These are phyloP conservation scores for Pogonocherus hispidulus DNA, from an alignment of 2,888 invertebrate species.

Conservation along the genomic window DNA sequence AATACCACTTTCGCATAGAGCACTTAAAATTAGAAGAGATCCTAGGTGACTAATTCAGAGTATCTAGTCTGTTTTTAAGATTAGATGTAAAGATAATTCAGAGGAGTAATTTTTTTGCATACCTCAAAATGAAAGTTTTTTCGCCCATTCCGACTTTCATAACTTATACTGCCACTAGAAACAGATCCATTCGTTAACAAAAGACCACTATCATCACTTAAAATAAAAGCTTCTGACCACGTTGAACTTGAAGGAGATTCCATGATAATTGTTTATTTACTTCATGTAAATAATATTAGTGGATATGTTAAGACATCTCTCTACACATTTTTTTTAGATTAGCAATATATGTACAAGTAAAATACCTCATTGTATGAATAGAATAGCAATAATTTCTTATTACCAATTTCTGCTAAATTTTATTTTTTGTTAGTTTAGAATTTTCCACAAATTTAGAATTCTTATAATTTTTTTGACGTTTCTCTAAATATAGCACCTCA, in stretches of 20 bases:
- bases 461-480: too few relatives aligned
- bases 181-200: conserved; percentile 81
- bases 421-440: too few relatives aligned
- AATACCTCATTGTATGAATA: conserved; percentile 21
- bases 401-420: too few relatives aligned
- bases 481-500: too few relatives aligned
- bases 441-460: too few relatives aligned
- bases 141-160: conserved; percentile 78
- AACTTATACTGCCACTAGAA: conserved; percentile 80
- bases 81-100: not conserved
- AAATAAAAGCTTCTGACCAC: conserved; percentile 80
- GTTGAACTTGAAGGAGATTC: conserved; percentile 84
- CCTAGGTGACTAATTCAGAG: not conserved
- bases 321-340: conserved; percentile 5
- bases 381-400: too few relatives aligned
- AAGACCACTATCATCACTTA: conserved; percentile 84
- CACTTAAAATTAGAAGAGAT: too few relatives aligned
- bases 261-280: conserved; percentile 68
- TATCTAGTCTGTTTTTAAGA: not conserved
- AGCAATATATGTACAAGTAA: not conserved
- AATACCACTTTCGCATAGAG: too few relatives aligned
- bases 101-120: conserved; percentile 56
- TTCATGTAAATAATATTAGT: conserved; percentile 18
- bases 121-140: conserved; percentile 80
- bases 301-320: not conserved